phyloP scores from a whole-genome alignment of 2,888 invertebrate species.

The Smittia sp. region DNA sequence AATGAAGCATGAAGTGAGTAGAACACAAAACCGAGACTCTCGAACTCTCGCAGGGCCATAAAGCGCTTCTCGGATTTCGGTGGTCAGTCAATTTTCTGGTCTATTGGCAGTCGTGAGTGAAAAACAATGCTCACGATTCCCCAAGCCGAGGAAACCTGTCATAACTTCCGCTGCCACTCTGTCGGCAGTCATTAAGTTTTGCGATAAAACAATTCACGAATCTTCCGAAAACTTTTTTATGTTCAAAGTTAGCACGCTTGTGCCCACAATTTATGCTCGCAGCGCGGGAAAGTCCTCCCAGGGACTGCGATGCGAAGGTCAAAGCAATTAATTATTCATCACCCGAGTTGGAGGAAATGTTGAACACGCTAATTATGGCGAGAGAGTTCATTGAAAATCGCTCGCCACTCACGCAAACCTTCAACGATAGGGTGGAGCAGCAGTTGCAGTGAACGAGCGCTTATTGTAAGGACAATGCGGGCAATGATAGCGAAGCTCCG shows the following conservation, averaged over 20 bases:
- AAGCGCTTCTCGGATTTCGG: too few species aligned
- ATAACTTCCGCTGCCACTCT: background rate
- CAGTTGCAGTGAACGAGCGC: background rate
- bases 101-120: too few species aligned
- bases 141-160: too few species aligned
- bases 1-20: slow-evolving; percentile 25
- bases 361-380: background rate
- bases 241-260: background rate
- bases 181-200: background rate
- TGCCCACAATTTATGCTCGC: background rate
- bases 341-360: slow-evolving; percentile 9
- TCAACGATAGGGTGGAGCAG: background rate
- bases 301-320: background rate
- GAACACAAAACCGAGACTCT: background rate
- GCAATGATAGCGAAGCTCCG: background rate
- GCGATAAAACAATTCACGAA: background rate
- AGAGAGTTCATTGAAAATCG: background rate
- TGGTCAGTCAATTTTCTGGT: background rate
- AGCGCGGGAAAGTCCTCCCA: background rate
- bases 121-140: background rate
- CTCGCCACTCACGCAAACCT: slow-evolving; percentile 6
- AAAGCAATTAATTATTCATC: slow-evolving; percentile 4
- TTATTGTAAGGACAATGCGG: background rate
- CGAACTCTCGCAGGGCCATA: too few species aligned
- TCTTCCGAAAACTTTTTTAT: background rate